phyloP scores from a whole-genome alignment of 2,888 invertebrate species.

The Oxystoma pomonae region DNA sequence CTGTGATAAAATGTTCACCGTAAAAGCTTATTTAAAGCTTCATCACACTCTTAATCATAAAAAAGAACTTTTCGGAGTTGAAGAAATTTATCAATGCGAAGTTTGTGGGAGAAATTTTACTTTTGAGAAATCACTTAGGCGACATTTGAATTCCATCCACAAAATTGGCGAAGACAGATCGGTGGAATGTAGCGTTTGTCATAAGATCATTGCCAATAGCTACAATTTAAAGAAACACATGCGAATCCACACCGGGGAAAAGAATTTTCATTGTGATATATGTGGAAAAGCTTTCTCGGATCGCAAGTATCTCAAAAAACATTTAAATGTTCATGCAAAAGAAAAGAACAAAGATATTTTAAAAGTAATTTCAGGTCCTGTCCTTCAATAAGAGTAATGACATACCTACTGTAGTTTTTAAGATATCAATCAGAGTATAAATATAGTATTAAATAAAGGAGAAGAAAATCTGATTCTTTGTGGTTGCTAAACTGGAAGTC shows the following conservation, averaged over 20 bases:
- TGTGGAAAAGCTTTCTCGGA: slow-evolving; percentile 37
- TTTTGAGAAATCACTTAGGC: slow-evolving; percentile 36
- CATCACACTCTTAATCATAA: slow-evolving; percentile 37
- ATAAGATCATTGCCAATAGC: slow-evolving; percentile 37
- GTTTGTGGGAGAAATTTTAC: slow-evolving; percentile 35
- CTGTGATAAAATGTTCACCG: slow-evolving; percentile 38
- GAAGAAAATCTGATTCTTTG: too few species aligned
- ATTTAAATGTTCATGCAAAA: slow-evolving; percentile 24
- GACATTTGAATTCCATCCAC: slow-evolving; percentile 38
- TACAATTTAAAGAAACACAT: slow-evolving; percentile 41
- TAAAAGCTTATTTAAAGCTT: slow-evolving; percentile 33
- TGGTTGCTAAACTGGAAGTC: too few species aligned
- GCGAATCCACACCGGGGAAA: slow-evolving; percentile 38
- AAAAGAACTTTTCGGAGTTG: slow-evolving; percentile 35
- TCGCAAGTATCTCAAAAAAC: slow-evolving; percentile 34
- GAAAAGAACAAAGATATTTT: slow-evolving; percentile 6
- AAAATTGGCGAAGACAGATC: slow-evolving; percentile 34
- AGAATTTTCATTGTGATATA: slow-evolving; percentile 35
- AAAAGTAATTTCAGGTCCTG: too few species aligned
- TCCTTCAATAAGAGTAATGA: too few species aligned
- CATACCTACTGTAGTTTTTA: too few species aligned
- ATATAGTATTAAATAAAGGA: too few species aligned
- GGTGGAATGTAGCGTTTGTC: slow-evolving; percentile 36
- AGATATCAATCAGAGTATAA: too few species aligned
- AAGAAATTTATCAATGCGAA: slow-evolving; percentile 33